Evolutionary conservation across 2,888 invertebrate species (phyloP).

Genomic region (Pristionchus mayeri): DNA sequence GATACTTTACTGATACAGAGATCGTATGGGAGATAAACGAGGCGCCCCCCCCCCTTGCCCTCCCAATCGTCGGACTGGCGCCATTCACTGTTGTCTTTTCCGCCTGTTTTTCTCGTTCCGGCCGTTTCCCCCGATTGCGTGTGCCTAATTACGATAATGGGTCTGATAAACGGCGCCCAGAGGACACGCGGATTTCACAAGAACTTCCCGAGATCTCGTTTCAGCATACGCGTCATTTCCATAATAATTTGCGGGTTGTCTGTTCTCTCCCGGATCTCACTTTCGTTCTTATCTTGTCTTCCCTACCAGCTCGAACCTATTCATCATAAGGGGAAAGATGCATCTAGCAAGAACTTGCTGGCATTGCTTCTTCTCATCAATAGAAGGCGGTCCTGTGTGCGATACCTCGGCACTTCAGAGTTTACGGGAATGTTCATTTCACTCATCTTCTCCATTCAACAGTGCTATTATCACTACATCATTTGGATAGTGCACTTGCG

Average conservation of each 20-base stretch:
- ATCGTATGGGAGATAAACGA: not conserved
- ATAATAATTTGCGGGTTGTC: slow-evolving; percentile 27
- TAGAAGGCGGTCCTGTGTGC: too few species aligned
- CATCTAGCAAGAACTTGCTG: too few species aligned
- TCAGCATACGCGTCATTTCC: slow-evolving; percentile 35
- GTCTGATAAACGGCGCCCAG: not conserved
- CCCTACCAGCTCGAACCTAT: not conserved
- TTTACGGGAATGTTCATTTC: too few species aligned
- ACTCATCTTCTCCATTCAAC: too few species aligned
- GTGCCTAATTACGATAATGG: not conserved
- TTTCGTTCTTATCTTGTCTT: slow-evolving; percentile 6
- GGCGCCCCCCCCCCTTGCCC: not conserved
- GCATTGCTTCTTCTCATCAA: too few species aligned
- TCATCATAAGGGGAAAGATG: not conserved
- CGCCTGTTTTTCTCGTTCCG: not conserved
- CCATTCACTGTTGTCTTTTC: not conserved
- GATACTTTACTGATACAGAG: too few species aligned
- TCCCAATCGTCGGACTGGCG: not conserved
- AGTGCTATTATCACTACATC: too few species aligned
- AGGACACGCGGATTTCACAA: not conserved
- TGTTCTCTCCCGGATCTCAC: slow-evolving; percentile 25
- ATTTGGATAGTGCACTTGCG: too few species aligned
- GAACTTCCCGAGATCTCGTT: not conserved
- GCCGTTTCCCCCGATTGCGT: not conserved
- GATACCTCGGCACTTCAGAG: too few species aligned